A percentile compares a stretch with the other conserved stretches of the same genome.
Conservation (phyloP, 2,113 vertebrate species). For the Mungos mungo region DNA sequence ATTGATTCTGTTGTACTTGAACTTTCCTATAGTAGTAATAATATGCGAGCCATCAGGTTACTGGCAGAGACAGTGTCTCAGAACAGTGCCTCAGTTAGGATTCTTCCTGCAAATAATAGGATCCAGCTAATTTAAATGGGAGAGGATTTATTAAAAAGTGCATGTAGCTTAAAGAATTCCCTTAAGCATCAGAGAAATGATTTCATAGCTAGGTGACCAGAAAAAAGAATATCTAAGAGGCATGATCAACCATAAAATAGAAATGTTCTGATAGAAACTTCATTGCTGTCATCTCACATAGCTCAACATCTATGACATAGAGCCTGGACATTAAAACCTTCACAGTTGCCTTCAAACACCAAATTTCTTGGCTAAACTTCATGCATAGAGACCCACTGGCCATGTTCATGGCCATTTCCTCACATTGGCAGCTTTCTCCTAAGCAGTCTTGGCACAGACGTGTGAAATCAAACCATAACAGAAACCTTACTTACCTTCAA, state of each 20-base stretch:
- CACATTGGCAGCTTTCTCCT: not conserved
- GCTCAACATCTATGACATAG: not conserved
- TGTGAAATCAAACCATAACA: not conserved
- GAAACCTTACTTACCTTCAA: not conserved
- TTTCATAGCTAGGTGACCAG: not conserved
- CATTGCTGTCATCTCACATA: not conserved
- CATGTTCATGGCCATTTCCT: not conserved
- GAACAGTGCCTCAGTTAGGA: not conserved
- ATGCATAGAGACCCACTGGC: not conserved
- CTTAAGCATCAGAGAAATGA: not conserved
- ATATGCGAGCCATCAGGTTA: not conserved
- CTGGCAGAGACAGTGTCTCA: not conserved
- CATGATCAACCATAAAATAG: not conserved
- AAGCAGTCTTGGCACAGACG: not conserved
- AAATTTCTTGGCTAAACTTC: not conserved
- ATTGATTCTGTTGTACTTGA: not conserved
- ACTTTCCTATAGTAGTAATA: not conserved
- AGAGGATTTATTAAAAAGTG: not conserved
- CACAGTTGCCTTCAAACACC: not conserved
- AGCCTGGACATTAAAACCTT: not conserved
- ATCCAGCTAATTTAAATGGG: not conserved
- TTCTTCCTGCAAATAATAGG: not conserved
- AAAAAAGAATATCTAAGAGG: not conserved
- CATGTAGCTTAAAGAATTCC: not conserved
- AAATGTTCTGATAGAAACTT: not conserved